Evolutionary conservation across 2,888 invertebrate species (phyloP), one percentile per base, ranked within the genome.

Genomic region (Drosophila borealis): DNA sequence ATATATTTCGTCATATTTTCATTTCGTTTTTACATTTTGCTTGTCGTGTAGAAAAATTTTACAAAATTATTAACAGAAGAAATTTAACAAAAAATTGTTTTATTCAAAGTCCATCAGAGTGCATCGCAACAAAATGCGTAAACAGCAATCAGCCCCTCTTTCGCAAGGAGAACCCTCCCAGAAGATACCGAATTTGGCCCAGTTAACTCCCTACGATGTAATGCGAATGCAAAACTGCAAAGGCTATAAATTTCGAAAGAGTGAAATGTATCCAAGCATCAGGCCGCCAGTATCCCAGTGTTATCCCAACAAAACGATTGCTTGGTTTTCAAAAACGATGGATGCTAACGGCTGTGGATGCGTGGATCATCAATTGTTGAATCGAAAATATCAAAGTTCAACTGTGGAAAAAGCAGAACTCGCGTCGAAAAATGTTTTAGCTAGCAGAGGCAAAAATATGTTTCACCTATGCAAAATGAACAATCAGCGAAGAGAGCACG

Each of bases 211-310:
- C 33, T 75, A 74, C 21, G 41, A 54, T 61, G 50, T 59, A 9
- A 57, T 59, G 36, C 61, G 61, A 10, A 8, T 48, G 41, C 55
- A 74, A 13, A 64, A 70, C 34, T 29, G 50, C 57, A 65, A 64
- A 25, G 8, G 34, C 0, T 57, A 5, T 2, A 39, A 42, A 4
- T 57, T 54, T 33, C 65, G 39, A 1, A 45, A 29, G 4, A 10
- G 21, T 3, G 65, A 70, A 57, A 54, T 50, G n/a, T 74, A 74
- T 46, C 45, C 70, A 1, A 62, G 36, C 49, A 62, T 74, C 0
- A 51, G 48, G 54, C 59, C 70, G 2, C 63, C 74, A 5, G 9
- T 73, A 11, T 56, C 74, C 1, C n/a, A 29, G 0, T 60, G 74
- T 46, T 8, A 13, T n/a, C 0, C 11, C 1, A 25, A 4, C 2